Base-by-base conservation (phyloP, 1,140 invertebrate species). In the Caenorhabditis tropicalis region DNA sequence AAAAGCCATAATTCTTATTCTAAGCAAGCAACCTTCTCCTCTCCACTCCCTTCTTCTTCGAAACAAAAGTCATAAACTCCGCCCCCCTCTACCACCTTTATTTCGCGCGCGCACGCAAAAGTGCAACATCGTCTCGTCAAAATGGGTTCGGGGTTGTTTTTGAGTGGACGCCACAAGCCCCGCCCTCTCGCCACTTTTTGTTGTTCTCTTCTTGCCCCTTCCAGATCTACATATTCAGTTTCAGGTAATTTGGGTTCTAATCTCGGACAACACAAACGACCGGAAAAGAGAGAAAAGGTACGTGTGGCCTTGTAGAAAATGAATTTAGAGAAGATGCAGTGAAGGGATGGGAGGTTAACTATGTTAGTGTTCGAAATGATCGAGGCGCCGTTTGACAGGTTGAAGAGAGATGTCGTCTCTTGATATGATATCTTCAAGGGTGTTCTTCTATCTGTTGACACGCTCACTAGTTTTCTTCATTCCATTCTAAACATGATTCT, bases 291-390 rank as follows among this genome's bases (percentile, higher is more conserved):
- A 74, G n/a, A 74, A 36, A 29, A 74, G 65, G 65, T 74, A 70
- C 60, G 65, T 6, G 39, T 43, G 39, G 39, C 65, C 36, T 74
- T 74, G 65, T 16, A 74, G 65, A 74, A n/a, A n/a, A 24, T 33
- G 33, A 36, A 29, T n/a, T n/a, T n/a, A n/a, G n/a, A n/a, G n/a
- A n/a, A n/a, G n/a, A n/a, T n/a, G n/a, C n/a, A n/a, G n/a, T n/a
- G n/a, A n/a, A n/a, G n/a, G n/a, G n/a, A n/a, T n/a, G n/a, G 36
- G 65, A 74, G 65, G 65, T 74, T 74, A 74, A 74, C 65, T 74
- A 74, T 74, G n/a, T 74, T 24, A 12, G 29, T 74, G 65, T 74
- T 74, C 65, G n/a, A n/a, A 21, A 39, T 74, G 65, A 46, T 74
- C 33, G 29, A 36, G 19, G 15, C 2, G 65, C 24, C 4, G 65